Percentiles rank a stretch among this genome's conserved stretches.
Evolutionary conservation across 2,888 invertebrate genomes (phyloP).

Genomic region (Campaea margaritaria): DNA sequence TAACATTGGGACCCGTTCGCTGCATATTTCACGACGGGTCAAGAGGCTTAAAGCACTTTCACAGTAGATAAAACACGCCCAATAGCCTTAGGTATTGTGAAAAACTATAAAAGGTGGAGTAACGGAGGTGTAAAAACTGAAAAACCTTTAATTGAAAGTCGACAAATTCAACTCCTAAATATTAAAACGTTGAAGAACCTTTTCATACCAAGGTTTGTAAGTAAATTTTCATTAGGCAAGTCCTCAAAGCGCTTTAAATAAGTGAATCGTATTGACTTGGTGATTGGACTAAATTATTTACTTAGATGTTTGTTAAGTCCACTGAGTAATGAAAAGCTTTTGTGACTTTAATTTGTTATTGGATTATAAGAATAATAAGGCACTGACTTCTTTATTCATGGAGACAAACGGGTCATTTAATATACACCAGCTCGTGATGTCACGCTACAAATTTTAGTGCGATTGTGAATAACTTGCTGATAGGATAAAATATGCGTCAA

Average conservation of each 20-base stretch:
- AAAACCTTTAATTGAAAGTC: constrained; percentile 17
- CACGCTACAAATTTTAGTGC: too few relatives aligned
- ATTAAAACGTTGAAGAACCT: constrained; percentile 11
- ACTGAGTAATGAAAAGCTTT: constrained; percentile 1
- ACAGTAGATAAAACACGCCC: constrained; percentile 52
- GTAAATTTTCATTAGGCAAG: constrained; percentile 13
- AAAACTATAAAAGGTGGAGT: constrained; percentile 42
- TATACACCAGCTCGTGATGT: too few relatives aligned
- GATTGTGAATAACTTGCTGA: too few relatives aligned
- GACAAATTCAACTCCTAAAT: not conserved
- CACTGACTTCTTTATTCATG: not conserved
- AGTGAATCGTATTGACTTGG: constrained; percentile 7
- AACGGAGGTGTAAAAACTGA: constrained; percentile 39
- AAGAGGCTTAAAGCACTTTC: constrained; percentile 55
- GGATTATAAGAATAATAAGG: not conserved
- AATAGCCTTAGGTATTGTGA: constrained; percentile 38
- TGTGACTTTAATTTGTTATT: not conserved
- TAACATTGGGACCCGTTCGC: constrained; percentile 43
- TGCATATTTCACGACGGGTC: constrained; percentile 61
- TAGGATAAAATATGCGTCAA: too few relatives aligned
- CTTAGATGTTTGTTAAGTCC: constrained; percentile 17
- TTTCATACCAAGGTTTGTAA: constrained; percentile 1
- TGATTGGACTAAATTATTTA: constrained; percentile 12
- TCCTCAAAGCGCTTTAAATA: constrained; percentile 7
- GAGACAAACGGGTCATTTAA: too few relatives aligned